Conservation (phyloP, 2,888 invertebrate genomes). For the Melipona beecheii region DNA sequence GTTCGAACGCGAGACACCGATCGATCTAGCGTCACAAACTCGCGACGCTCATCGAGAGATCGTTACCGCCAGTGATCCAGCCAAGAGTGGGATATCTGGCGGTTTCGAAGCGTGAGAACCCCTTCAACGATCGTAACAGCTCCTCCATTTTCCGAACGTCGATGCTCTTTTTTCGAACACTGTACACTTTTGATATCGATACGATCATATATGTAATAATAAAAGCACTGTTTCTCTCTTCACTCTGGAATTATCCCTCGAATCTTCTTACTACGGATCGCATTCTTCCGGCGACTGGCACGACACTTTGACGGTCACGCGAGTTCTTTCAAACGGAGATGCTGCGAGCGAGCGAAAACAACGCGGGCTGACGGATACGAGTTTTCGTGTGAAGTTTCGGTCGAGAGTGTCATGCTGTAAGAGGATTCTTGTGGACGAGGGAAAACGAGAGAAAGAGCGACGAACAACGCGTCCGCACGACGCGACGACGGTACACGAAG, state of each 20-base stretch:
- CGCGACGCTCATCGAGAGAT: background rate
- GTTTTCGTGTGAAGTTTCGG: background rate
- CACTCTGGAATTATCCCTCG: background rate
- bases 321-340: background rate
- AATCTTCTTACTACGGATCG: background rate
- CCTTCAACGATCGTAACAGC: background rate
- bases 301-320: background rate
- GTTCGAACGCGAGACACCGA: conserved; percentile 4
- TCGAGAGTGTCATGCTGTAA: conserved; percentile 9
- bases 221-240: conserved; percentile 18
- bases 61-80: conserved; percentile 7
- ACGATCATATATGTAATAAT: background rate
- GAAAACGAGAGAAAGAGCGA: conserved; percentile 11
- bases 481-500: conserved; percentile 81
- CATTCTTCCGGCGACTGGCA: background rate
- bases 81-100: conserved; percentile 1
- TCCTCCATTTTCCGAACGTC: conserved; percentile 23
- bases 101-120: background rate
- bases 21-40: conserved; percentile 37
- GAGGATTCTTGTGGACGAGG: background rate
- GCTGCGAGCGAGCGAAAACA: background rate
- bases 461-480: conserved; percentile 68
- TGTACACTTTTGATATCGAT: conserved; percentile 29
- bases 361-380: background rate
- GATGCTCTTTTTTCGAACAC: conserved; percentile 4